Percentiles rank a stretch among this genome's conserved stretches.
These are phyloP conservation scores for Engystomops pustulosus DNA, from an alignment of 2,113 vertebrate genomes.

Conservation along the genomic window DNA sequence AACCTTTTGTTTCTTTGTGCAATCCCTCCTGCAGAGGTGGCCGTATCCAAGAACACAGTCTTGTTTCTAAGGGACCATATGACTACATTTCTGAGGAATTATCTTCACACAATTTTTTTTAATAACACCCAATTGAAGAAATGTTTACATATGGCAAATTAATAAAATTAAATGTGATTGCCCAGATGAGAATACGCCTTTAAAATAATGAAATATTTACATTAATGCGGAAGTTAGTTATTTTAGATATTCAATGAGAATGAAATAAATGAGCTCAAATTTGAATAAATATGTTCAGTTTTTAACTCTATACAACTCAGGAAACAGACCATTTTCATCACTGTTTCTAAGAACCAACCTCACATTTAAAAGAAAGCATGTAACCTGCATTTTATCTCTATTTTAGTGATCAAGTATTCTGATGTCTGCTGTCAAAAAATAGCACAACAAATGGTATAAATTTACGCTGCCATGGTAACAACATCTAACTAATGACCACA, in stretches of 20 bases:
- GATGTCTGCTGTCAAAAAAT: conserved; percentile 72
- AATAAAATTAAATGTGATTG: no score
- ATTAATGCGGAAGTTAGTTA: background rate
- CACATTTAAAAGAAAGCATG: conserved; percentile 5
- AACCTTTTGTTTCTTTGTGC: no score
- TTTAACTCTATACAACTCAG: background rate
- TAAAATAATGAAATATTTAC: no score
- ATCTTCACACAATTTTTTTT: no score
- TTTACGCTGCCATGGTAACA: conserved; percentile 73
- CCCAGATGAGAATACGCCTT: no score
- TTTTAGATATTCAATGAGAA: background rate
- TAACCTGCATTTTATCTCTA: conserved; percentile 37
- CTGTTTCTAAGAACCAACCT: background rate
- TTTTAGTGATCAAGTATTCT: conserved; percentile 66
- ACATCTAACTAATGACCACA: conserved; percentile 64
- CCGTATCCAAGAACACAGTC: no score
- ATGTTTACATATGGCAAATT: no score
- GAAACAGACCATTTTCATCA: background rate
- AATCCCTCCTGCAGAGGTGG: no score
- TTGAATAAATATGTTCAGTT: background rate
- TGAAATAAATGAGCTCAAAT: background rate
- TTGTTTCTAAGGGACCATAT: no score
- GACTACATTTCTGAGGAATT: no score
- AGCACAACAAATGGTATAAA: conserved; percentile 76
- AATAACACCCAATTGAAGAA: no score